Evolutionary conservation across 2,888 invertebrate species (phyloP).

Genomic region (Sussaba pulchella): DNA sequence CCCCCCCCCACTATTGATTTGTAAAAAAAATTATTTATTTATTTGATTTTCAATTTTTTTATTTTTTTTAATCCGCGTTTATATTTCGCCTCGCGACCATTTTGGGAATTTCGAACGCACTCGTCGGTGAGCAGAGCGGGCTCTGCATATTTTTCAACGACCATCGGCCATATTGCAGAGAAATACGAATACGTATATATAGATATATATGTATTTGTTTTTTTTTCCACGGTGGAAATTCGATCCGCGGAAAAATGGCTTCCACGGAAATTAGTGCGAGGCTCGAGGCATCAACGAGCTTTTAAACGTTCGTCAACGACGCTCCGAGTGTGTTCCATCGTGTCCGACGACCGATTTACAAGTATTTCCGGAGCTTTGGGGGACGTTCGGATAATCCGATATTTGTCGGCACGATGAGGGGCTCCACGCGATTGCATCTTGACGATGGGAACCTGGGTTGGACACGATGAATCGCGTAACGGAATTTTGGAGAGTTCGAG

Average conservation of each 20-base stretch:
- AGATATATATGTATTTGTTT: background rate
- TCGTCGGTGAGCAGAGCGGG: background rate
- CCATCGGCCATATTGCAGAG: background rate
- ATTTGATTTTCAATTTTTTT: constrained; percentile 1
- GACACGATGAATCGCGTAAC: constrained; percentile 20
- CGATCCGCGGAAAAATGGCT: constrained; percentile 13
- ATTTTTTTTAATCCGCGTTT: background rate
- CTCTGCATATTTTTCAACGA: constrained; percentile 3
- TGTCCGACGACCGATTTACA: too few relatives aligned
- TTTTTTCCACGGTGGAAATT: constrained; percentile 16
- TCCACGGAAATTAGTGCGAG: background rate
- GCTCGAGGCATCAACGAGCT: background rate
- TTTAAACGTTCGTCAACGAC: background rate
- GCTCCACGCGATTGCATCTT: constrained; percentile 52
- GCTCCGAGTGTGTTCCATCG: too few relatives aligned
- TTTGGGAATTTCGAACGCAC: constrained; percentile 61
- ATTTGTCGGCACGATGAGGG: constrained; percentile 30
- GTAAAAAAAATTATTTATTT: background rate
- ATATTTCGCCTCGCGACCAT: constrained; percentile 37
- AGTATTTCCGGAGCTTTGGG: background rate
- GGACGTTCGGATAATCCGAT: constrained; percentile 14
- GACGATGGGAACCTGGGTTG: constrained; percentile 59
- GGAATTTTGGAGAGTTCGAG: constrained; percentile 48
- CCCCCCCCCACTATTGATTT: too few relatives aligned
- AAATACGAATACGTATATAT: background rate